Base-by-base conservation (phyloP, 2,888 invertebrate species). In the Ptychoptera contaminata region DNA sequence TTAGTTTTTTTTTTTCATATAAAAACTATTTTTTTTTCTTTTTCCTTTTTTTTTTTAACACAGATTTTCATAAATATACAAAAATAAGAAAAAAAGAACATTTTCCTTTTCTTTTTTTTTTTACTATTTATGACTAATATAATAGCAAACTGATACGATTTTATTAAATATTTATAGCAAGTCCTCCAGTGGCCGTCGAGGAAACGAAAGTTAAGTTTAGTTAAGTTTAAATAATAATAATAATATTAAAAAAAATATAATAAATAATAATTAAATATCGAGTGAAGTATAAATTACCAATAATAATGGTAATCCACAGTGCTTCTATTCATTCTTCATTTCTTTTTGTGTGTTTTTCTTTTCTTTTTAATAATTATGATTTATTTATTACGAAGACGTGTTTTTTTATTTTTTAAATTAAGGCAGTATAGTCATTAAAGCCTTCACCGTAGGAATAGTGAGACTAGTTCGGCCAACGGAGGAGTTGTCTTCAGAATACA, bases 181-280 rank as follows among this genome's bases (percentile, higher is more conserved):
- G 60, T 64, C 61, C 63, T 64, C 65, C 64, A 60, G 58, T 63
- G 63, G 62, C 61, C 64, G 63, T 55, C 54, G 55, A 42, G 16
- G 34, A 39, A 46, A 34, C 23, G 34, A 38, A 41, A 29, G 16
- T 14, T 44, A 44, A 37, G 41, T n/a, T 15, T n/a, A 38, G 10
- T 37, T 23, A 40, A 37, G 34, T 37, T 11, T 30, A 37, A 39
- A 32, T 35, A 42, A 45, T 42, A 39, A 42, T 9, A 42, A 37
- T 40, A 30, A 14, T 12, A 43, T 12, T 43, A 34, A 40, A 15
- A 16, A 36, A 16, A 40, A 29, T 40, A 14, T 36, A 23, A 35
- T 32, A n/a, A 43, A 40, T 43, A 39, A 41, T 43, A 43, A 42
- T 31, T 16, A 23, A 42, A 32, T 35, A 14, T 51, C 50, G 53